phyloP scores from a whole-genome alignment of 2,888 invertebrate species.

The Leptinotarsa tumamoca region DNA sequence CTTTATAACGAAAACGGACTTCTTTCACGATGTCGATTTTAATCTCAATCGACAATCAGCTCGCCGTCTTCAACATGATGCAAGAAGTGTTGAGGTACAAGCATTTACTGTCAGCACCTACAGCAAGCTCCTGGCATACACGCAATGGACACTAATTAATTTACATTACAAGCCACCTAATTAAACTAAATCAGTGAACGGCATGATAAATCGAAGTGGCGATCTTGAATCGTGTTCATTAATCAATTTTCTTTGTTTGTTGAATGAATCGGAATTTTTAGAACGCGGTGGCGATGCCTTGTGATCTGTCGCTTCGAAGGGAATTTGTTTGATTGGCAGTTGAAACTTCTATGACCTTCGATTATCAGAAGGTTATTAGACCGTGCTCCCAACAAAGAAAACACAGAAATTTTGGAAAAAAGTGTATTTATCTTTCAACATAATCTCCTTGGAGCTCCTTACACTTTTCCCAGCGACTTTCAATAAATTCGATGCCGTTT shows the following conservation, averaged over 20 bases:
- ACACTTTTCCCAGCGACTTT: too few species aligned
- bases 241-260: slow-evolving; percentile 38
- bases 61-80: slow-evolving; percentile 14
- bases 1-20: neutral
- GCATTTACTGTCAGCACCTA: slow-evolving; percentile 39
- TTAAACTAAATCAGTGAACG: slow-evolving; percentile 61
- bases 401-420: too few species aligned
- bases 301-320: neutral
- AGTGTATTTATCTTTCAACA: too few species aligned
- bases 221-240: slow-evolving; percentile 37
- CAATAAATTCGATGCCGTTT: too few species aligned
- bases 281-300: neutral
- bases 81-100: slow-evolving; percentile 20
- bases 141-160: slow-evolving; percentile 62
- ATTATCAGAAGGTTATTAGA: neutral
- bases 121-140: slow-evolving; percentile 47
- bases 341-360: neutral
- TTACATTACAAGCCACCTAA: slow-evolving; percentile 62
- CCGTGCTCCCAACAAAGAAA: too few species aligned
- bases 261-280: neutral
- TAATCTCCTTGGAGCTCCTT: too few species aligned
- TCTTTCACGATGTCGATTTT: neutral
- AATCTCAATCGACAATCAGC: slow-evolving; percentile 12
- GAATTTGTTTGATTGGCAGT: neutral
- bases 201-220: slow-evolving; percentile 42